Conservation (phyloP, 2,888 invertebrate genomes). For the Sicus ferrugineus region DNA sequence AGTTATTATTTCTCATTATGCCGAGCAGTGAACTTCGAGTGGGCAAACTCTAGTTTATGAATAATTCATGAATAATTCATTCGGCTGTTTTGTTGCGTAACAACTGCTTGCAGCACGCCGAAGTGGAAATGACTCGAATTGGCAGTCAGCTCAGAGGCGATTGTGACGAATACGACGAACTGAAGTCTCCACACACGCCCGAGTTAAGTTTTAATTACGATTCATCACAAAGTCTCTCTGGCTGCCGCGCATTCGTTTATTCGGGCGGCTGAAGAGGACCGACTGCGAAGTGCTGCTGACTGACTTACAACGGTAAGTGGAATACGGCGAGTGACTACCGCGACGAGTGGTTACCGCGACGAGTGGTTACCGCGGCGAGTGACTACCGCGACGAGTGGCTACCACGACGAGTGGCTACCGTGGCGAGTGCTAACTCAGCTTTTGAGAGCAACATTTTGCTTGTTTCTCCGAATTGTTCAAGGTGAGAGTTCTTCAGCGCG, state of each 20-base stretch:
- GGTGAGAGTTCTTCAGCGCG: too few species aligned
- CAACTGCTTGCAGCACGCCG: constrained; percentile 15
- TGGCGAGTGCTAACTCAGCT: too few species aligned
- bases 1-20: neutral
- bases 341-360: too few species aligned
- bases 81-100: constrained; percentile 14
- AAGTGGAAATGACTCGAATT: constrained; percentile 14
- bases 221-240: constrained; percentile 40
- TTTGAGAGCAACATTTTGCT: too few species aligned
- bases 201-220: constrained; percentile 42
- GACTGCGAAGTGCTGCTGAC: neutral
- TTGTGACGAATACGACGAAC: constrained; percentile 52
- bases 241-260: neutral
- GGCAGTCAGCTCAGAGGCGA: constrained; percentile 38
- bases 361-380: too few species aligned
- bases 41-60: neutral
- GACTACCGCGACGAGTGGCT: too few species aligned
- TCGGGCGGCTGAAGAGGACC: neutral
- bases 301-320: too few species aligned
- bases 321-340: too few species aligned
- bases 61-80: constrained; percentile 29
- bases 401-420: too few species aligned
- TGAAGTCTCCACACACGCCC: constrained; percentile 46
- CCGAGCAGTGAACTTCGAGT: constrained; percentile 20
- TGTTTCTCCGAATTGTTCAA: too few species aligned